These are phyloP conservation scores for Acanthurus tractus DNA, from an alignment of 2,797 vertebrate genomes.

Conservation along the genomic window DNA sequence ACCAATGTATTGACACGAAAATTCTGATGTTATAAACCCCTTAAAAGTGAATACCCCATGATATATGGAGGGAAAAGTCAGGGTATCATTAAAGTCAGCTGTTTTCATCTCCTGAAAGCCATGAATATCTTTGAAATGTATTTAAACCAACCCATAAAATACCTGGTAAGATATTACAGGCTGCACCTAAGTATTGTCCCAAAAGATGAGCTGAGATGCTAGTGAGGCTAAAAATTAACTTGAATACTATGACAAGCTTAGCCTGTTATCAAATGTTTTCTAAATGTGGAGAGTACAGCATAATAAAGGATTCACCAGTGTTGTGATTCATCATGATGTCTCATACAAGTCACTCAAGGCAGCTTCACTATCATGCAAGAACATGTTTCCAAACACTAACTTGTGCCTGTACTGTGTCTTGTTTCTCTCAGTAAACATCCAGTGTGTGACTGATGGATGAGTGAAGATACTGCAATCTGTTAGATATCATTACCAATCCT, in stretches of 20 bases:
- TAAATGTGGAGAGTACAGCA: neutral
- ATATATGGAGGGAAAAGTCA: too few relatives aligned
- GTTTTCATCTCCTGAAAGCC: neutral
- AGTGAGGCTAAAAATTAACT: neutral
- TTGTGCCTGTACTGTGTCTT: constrained; percentile 17
- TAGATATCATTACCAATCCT: constrained; percentile 35
- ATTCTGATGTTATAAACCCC: too few relatives aligned
- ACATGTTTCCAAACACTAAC: constrained; percentile 27
- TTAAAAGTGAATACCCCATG: too few relatives aligned
- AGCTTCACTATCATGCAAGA: constrained; percentile 9
- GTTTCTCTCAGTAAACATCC: constrained; percentile 29
- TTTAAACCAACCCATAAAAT: neutral
- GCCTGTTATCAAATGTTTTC: neutral
- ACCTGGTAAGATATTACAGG: neutral
- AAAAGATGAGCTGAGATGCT: neutral
- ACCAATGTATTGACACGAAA: neutral
- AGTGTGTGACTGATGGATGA: constrained; percentile 8
- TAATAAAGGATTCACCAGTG: neutral
- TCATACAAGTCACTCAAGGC: constrained; percentile 1
- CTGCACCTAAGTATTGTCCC: neutral
- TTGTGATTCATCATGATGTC: neutral
- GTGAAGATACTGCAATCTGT: constrained; percentile 52
- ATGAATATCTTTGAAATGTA: neutral
- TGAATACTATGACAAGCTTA: neutral
- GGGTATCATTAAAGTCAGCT: too few relatives aligned